A percentile compares a stretch with the other conserved stretches of the same genome.
These are phyloP conservation scores for Orthochromis indermauri DNA, from an alignment of 2,113 vertebrate species.

Conservation along the genomic window DNA sequence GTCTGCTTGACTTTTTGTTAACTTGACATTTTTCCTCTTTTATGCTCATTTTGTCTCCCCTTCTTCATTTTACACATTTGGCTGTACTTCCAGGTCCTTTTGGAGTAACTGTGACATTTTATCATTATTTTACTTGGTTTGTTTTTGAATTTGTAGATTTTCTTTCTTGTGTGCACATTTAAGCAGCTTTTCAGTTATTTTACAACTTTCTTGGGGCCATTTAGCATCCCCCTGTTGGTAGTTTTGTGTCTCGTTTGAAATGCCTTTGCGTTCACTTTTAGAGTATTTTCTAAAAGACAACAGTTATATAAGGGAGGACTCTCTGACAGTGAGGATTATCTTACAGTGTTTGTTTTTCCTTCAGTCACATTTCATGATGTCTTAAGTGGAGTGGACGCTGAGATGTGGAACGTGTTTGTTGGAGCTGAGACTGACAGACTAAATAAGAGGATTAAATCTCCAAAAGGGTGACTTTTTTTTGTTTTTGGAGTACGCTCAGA, in stretches of 20 bases:
- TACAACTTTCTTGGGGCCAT: neutral
- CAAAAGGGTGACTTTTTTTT: neutral
- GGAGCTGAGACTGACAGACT: neutral
- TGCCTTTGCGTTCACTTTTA: neutral
- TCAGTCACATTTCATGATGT: neutral
- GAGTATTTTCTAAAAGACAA: neutral
- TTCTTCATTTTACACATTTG: neutral
- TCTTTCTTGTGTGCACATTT: neutral
- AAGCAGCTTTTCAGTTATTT: neutral
- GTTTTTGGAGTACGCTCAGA: neutral
- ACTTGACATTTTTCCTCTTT: neutral
- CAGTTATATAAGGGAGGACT: neutral
- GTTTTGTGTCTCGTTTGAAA: neutral
- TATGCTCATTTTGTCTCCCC: neutral
- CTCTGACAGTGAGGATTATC: neutral
- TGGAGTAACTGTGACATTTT: neutral
- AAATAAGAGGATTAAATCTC: neutral
- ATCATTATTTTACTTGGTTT: accelerated
- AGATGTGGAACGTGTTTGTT: neutral
- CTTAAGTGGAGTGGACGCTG: neutral
- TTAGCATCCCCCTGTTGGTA: neutral
- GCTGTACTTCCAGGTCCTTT: neutral
- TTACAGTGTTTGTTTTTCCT: neutral
- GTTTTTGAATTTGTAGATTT: neutral
- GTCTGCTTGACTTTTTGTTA: neutral